A percentile compares a stretch with the other conserved stretches of the same genome.
phyloP scores from a whole-genome alignment of 2,888 invertebrate genomes.

The Ichneumoninae sp. region DNA sequence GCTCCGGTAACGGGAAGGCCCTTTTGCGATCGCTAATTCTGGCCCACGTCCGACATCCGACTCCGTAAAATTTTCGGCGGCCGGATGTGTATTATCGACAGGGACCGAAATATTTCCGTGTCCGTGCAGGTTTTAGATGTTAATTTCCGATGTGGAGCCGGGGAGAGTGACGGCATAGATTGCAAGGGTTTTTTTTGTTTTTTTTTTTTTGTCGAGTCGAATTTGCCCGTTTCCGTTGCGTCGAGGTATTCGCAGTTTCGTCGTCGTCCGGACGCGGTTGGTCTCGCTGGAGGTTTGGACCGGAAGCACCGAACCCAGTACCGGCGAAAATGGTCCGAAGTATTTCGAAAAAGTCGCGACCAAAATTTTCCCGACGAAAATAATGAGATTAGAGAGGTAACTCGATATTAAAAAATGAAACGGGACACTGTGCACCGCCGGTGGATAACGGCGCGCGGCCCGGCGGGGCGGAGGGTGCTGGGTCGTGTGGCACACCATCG shows the following conservation, averaged over 20 bases:
- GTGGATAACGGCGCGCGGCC: too few relatives aligned
- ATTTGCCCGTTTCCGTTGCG: background rate
- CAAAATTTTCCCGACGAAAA: too few relatives aligned
- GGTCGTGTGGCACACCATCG: too few relatives aligned
- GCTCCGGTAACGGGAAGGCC: background rate
- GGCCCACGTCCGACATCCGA: background rate
- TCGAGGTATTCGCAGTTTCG: background rate
- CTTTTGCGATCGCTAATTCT: conserved; percentile 12
- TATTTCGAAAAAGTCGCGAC: too few relatives aligned
- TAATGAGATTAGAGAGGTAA: too few relatives aligned
- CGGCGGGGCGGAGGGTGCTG: too few relatives aligned
- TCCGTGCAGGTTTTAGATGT: background rate
- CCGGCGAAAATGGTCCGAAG: too few relatives aligned
- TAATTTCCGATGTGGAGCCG: background rate
- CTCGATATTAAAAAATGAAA: too few relatives aligned
- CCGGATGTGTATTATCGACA: background rate
- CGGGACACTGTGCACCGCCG: too few relatives aligned
- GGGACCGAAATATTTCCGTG: background rate
- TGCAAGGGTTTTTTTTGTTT: background rate
- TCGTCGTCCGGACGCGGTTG: too few relatives aligned
- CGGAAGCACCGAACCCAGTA: too few relatives aligned
- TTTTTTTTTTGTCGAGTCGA: background rate
- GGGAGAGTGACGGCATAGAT: background rate
- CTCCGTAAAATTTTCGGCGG: background rate
- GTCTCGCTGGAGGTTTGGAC: too few relatives aligned